Base-by-base conservation (phyloP, 2,888 invertebrate genomes). In the Aphodius granarius region DNA sequence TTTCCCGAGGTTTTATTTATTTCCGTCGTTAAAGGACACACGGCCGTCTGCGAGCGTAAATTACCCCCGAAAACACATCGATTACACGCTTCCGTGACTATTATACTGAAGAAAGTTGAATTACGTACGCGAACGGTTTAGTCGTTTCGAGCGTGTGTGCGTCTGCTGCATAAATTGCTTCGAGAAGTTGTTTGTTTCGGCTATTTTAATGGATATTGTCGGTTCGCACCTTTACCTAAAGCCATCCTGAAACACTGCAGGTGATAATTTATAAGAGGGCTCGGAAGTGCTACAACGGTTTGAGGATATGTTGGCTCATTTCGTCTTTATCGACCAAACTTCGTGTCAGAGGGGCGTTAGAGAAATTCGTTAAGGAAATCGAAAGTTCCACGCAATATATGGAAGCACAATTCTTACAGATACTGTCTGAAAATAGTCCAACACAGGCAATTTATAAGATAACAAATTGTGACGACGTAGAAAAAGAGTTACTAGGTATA, bases 1-100 rank as follows among this genome's bases (percentile, higher is more conserved):
- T 68, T 68, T 43, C 43, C 68, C 68, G 68, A 43, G 68, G 68
- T 68, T 68, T 68, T 68, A 68, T 68, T 68, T 68, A 68, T 68
- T 22, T 68, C n/a, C 21, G 68, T 22, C 68, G 68, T 68, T 68
- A 68, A 68, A 22, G 68, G 20, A 68, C 43, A 43, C 43, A 43
- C 43, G 43, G 43, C 43, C 43, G 43, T 43, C 43, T 43, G 43
- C 43, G 43, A 43, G 43, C 6, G 9, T 43, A 43, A 43, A 43
- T 43, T 43, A 43, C 43, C 43, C 43, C 43, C 43, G 43, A 43
- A 43, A 43, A 43, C 43, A 43, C 43, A 43, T 43, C 43, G 43
- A 43, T 43, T 43, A 43, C 43, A 43, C 43, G 43, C 43, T 43
- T 43, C 43, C 43, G 43, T 43, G 43, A 43, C 43, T 43, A 43